These are phyloP conservation scores for Netelia fuscicornis DNA, from an alignment of 2,888 invertebrate species.

Conservation along the genomic window DNA sequence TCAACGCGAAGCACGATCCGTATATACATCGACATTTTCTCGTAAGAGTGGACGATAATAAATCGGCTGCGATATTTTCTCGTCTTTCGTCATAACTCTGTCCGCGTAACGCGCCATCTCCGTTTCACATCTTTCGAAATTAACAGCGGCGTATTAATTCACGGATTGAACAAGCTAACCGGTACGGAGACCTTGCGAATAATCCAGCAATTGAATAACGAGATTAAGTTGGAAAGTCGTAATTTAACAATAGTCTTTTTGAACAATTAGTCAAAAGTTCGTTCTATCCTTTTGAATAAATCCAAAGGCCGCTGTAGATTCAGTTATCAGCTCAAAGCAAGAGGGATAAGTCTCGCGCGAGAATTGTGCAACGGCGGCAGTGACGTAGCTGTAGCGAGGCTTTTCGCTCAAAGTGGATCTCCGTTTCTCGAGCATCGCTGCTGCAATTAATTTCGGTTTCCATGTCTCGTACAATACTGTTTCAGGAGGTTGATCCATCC, in stretches of 20 bases:
- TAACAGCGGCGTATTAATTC: background rate
- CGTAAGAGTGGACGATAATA: conserved; percentile 14
- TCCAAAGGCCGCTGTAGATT: conserved; percentile 34
- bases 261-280: conserved; percentile 41
- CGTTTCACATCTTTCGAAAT: background rate
- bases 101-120: background rate
- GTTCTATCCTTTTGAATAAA: conserved; percentile 3
- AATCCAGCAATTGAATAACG: conserved; percentile 38
- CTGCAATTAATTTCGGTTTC: conserved; percentile 59
- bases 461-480: conserved; percentile 47
- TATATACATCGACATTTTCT: background rate
- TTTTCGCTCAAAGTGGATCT: conserved; percentile 35
- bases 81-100: conserved; percentile 16
- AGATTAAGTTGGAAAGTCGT: background rate
- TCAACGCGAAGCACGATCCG: background rate
- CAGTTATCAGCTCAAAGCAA: conserved; percentile 38
- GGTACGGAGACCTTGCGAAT: background rate
- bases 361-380: conserved; percentile 23
- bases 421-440: conserved; percentile 25
- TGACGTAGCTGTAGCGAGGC: conserved; percentile 14
- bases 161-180: background rate
- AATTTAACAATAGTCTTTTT: conserved; percentile 24
- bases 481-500: conserved; percentile 36
- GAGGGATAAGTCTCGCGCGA: conserved; percentile 15
- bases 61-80: background rate